Conservation (phyloP, 2,797 vertebrate genomes). For the Gouania willdenowi region DNA sequence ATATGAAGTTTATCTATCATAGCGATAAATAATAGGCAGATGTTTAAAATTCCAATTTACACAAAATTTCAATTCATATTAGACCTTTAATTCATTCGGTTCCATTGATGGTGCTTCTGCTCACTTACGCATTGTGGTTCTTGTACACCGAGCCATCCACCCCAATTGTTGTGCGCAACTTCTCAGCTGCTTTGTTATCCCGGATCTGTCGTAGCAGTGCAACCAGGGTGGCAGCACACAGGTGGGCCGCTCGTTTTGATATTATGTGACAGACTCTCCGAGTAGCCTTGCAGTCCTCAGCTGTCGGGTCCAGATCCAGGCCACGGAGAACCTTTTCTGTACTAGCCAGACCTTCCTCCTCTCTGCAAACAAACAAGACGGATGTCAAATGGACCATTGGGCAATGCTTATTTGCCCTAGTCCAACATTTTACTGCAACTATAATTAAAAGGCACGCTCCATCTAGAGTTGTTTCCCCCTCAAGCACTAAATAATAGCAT, state of each 20-base stretch:
- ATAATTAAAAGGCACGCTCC: too few relatives aligned
- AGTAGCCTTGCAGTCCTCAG: slow-evolving; percentile 84
- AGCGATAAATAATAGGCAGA: too few relatives aligned
- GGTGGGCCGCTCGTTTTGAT: slow-evolving; percentile 86
- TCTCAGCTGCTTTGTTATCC: slow-evolving; percentile 87
- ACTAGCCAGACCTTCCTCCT: slow-evolving; percentile 81
- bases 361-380: slow-evolving; percentile 72
- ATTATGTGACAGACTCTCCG: slow-evolving; percentile 89
- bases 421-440: too few relatives aligned
- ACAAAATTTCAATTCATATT: too few relatives aligned
- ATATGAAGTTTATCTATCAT: too few relatives aligned
- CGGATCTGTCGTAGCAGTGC: slow-evolving; percentile 87
- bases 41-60: too few relatives aligned
- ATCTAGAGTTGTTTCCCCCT: too few relatives aligned
- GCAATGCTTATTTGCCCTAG: too few relatives aligned
- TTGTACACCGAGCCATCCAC: slow-evolving; percentile 95
- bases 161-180: slow-evolving; percentile 84
- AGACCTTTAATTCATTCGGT: too few relatives aligned
- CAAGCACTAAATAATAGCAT: too few relatives aligned
- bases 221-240: slow-evolving; percentile 84
- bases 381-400: too few relatives aligned
- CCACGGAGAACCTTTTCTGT: slow-evolving; percentile 77
- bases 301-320: slow-evolving; percentile 80
- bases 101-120: too few relatives aligned
- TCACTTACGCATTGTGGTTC: slow-evolving; percentile 89